Evolutionary conservation across 2,113 vertebrate species (phyloP), one percentile per base, ranked within the genome.

Genomic region (Lophura nycthemera): DNA sequence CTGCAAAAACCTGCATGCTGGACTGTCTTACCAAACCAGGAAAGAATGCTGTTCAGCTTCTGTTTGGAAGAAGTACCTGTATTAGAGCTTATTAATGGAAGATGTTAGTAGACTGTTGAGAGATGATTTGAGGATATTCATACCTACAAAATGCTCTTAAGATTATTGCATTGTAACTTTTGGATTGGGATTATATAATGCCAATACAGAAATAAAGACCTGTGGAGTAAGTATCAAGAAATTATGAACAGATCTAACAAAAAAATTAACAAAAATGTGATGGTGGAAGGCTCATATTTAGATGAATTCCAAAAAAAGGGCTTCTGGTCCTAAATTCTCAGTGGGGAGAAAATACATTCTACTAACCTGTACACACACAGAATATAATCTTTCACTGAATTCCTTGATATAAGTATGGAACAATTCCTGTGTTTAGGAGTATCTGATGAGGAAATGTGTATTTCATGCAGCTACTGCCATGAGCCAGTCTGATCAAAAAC

Each of bases 341-440:
- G 4, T 54, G 24, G 24, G 50, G 11, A n/a, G 64, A 69, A 79
- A 88, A 82, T 32, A 81, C 10, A 75, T 88, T 56, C 50, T 69
- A 67, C 79, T 95, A 48, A 97, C 96, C 97, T 97, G 92, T 96
- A 97, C 45, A 92, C 97, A 81, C 96, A 97, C 3, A 97, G 89
- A 91, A 97, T 95, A 66, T 90, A 92, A 94, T 96, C 94, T 96
- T 94, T 96, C 82, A 96, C 56, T 78, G 89, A 98, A 92, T 93
- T 97, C 79, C 63, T 94, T 83, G 94, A 97, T 42, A 88, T 43
- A 92, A 98, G 45, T 45, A 97, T 88, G 54, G 97, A 97, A 54
- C 50, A 92, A 86, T 97, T 94, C 88, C 92, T 97, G 64, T 97
- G 95, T 77, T 97, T 77, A 34, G 91, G 59, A 38, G 67, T 88